These are phyloP conservation scores for Poeciliopsis turrubarensis DNA, from an alignment of 2,113 vertebrate species.

Conservation along the genomic window DNA sequence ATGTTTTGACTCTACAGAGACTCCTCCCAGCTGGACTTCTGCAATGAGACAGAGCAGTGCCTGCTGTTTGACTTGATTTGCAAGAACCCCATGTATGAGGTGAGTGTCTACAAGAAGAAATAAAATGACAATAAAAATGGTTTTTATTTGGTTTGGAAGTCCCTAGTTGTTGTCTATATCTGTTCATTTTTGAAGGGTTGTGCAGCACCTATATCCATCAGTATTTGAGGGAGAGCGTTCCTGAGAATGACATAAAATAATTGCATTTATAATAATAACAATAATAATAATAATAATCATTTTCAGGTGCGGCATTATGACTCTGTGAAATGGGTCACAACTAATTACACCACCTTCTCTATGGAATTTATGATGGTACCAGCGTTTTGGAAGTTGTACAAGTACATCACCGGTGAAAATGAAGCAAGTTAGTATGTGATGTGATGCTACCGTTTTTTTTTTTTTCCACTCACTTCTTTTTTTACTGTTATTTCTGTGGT, in stretches of 20 bases:
- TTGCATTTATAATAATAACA: too few relatives aligned
- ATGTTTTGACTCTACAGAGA: slow-evolving; percentile 43
- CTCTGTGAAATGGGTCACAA: slow-evolving; percentile 72
- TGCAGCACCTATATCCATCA: not conserved
- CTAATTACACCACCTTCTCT: slow-evolving; percentile 27
- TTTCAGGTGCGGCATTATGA: slow-evolving; percentile 75
- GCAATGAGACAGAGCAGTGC: slow-evolving; percentile 72
- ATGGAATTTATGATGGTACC: slow-evolving; percentile 45
- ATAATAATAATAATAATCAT: not conserved
- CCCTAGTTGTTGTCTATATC: too few relatives aligned
- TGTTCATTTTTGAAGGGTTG: too few relatives aligned
- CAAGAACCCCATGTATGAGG: slow-evolving; percentile 61
- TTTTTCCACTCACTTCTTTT: too few relatives aligned
- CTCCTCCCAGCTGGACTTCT: slow-evolving; percentile 48
- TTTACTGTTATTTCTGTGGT: too few relatives aligned
- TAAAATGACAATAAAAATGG: too few relatives aligned
- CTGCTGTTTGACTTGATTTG: slow-evolving; percentile 71
- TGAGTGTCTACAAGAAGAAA: slow-evolving; percentile 34
- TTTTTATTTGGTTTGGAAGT: too few relatives aligned
- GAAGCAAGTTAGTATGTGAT: slow-evolving; percentile 47
- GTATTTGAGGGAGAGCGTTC: not conserved
- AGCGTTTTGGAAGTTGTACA: slow-evolving; percentile 68
- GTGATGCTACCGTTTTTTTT: too few relatives aligned
- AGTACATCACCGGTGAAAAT: slow-evolving; percentile 76
- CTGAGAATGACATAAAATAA: not conserved